Evolutionary conservation across 35 echinoderm and acorn worm species (phyloP).

Genomic region (Acanthaster planci): DNA sequence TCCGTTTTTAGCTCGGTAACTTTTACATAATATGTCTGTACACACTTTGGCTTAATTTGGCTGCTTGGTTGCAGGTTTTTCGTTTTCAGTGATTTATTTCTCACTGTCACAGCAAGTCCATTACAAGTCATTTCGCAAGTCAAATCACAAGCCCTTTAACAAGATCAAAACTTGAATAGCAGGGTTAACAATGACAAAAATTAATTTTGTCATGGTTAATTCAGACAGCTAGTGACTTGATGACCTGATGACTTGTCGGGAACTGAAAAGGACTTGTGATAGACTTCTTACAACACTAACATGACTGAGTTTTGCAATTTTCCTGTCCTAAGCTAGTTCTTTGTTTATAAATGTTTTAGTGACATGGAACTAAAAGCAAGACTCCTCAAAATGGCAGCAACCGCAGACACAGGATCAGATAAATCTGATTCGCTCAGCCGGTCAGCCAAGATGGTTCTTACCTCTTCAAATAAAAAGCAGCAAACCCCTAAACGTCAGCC

Average conservation of each 20-base stretch:
- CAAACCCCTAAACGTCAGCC: neutral
- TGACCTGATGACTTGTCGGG: neutral
- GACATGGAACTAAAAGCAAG: slow-evolving; percentile 53
- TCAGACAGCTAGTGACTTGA: neutral
- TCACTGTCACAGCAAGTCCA: too few relatives aligned
- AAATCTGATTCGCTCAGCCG: slow-evolving; percentile 57
- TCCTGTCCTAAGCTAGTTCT: neutral
- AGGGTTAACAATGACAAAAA: too few relatives aligned
- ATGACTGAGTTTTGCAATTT: neutral
- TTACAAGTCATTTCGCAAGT: too few relatives aligned
- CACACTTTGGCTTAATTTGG: too few relatives aligned
- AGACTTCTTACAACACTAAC: too few relatives aligned
- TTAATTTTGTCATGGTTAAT: neutral
- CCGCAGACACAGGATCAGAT: slow-evolving; percentile 46
- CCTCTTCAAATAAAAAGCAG: slow-evolving; percentile 32
- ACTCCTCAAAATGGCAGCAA: slow-evolving; percentile 69
- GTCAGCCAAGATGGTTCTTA: slow-evolving; percentile 63
- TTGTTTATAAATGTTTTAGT: slow-evolving; percentile 8
- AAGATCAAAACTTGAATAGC: too few relatives aligned
- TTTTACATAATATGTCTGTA: too few relatives aligned
- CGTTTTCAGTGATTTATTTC: too few relatives aligned
- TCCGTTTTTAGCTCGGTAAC: too few relatives aligned
- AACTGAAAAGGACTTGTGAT: neutral
- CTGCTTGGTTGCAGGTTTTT: too few relatives aligned
- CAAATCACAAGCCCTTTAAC: too few relatives aligned